Conservation (phyloP, 2,113 vertebrate species). For the Oreotrochilus melanogaster region DNA sequence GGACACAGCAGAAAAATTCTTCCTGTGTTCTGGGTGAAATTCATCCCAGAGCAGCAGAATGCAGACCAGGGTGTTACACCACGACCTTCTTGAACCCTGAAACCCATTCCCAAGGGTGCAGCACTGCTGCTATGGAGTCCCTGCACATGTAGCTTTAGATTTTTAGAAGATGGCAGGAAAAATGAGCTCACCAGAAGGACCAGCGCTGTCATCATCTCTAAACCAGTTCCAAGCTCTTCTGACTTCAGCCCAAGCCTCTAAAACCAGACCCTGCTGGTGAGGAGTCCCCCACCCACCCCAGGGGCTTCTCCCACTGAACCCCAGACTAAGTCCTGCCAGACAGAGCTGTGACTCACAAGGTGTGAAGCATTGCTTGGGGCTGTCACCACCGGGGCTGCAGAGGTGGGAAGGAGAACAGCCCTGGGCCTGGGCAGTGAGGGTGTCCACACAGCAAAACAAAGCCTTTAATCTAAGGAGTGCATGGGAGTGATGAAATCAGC, state of each 20-base stretch:
- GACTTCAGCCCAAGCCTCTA: not conserved
- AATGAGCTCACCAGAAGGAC: not conserved
- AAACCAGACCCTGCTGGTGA: not conserved
- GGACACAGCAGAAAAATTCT: not conserved
- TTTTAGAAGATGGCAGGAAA: not conserved
- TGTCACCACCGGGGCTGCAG: not conserved
- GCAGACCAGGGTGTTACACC: not conserved
- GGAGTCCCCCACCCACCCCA: not conserved
- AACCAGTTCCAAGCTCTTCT: not conserved
- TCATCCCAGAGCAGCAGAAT: not conserved
- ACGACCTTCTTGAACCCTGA: not conserved
- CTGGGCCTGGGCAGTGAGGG: not conserved
- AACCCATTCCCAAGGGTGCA: not conserved
- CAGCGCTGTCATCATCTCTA: accelerated
- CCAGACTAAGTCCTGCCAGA: not conserved
- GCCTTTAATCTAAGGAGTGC: slow-evolving; percentile 1
- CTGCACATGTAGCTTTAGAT: not conserved
- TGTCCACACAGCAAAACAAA: not conserved
- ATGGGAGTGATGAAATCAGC: not conserved
- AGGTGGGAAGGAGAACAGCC: not conserved
- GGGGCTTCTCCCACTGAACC: not conserved
- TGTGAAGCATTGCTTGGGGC: not conserved
- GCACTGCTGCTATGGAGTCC: not conserved
- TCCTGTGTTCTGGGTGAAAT: not conserved
- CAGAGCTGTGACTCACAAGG: not conserved